These are phyloP conservation scores for Paguma larvata DNA, from an alignment of 2,797 vertebrate genomes.

Conservation along the genomic window DNA sequence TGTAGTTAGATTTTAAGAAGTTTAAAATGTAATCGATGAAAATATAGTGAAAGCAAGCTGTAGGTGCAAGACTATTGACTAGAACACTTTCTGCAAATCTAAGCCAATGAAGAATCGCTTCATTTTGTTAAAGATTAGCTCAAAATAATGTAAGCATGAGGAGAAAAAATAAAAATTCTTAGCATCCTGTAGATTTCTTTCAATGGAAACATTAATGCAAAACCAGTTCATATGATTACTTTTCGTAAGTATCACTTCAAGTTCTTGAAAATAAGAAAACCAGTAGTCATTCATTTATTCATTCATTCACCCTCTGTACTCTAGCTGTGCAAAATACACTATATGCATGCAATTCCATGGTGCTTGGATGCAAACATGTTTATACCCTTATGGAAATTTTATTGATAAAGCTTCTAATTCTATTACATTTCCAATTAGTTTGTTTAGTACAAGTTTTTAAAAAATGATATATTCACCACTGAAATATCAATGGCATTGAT, in stretches of 20 bases:
- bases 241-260: constrained; percentile 25
- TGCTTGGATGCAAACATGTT: neutral
- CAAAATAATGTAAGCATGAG: neutral
- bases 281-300: neutral
- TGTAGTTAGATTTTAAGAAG: neutral
- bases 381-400: neutral
- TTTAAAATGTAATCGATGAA: constrained; percentile 47
- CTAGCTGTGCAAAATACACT: neutral
- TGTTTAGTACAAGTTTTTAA: neutral
- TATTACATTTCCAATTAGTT: neutral
- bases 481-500: neutral
- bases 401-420: neutral
- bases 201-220: neutral
- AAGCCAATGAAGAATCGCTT: neutral
- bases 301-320: neutral
- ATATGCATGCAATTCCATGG: neutral
- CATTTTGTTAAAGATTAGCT: neutral
- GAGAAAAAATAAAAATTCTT: neutral
- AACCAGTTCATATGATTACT: neutral
- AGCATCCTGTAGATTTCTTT: neutral
- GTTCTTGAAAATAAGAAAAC: neutral
- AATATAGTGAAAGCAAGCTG: neutral
- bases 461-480: neutral
- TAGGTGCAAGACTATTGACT: neutral
- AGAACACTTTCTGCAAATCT: neutral